Evolutionary conservation across 1,140 invertebrate genomes (phyloP).

Genomic region (Rhyacophila brunnea): DNA sequence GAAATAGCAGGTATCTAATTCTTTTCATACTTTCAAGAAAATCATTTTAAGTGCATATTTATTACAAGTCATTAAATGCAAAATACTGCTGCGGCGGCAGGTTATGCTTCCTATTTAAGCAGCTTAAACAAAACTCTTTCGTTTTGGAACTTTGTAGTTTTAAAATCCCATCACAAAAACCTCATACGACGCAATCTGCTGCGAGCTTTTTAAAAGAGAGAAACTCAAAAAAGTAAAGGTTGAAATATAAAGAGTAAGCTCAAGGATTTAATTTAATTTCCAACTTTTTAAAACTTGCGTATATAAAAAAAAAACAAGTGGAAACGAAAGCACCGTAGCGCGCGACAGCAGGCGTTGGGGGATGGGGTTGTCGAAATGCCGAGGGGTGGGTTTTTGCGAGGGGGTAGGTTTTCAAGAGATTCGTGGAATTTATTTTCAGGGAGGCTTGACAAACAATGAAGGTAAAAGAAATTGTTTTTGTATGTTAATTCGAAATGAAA

Average conservation of each 20-base stretch:
- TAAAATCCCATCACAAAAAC: constrained; percentile 31
- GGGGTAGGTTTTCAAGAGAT: constrained; percentile 24
- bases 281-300: constrained; percentile 36
- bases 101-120: constrained; percentile 26
- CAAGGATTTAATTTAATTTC: constrained; percentile 37
- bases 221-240: constrained; percentile 30
- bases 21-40: too few species aligned
- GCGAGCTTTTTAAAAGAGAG: constrained; percentile 15
- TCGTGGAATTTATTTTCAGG: constrained; percentile 34
- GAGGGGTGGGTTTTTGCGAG: background rate
- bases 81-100: background rate
- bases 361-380: background rate
- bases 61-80: background rate
- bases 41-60: too few species aligned
- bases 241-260: constrained; percentile 36
- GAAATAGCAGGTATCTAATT: too few species aligned
- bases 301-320: constrained; percentile 32
- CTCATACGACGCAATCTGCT: constrained; percentile 28
- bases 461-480: constrained; percentile 37
- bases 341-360: constrained; percentile 13
- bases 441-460: constrained; percentile 36
- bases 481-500: constrained; percentile 37
- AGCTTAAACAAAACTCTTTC: constrained; percentile 30
- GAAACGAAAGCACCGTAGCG: constrained; percentile 29
- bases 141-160: constrained; percentile 32